Evolutionary conservation across 2,113 vertebrate species (phyloP), one percentile per base, ranked within the genome.

Genomic region (Chaetura pelagica): DNA sequence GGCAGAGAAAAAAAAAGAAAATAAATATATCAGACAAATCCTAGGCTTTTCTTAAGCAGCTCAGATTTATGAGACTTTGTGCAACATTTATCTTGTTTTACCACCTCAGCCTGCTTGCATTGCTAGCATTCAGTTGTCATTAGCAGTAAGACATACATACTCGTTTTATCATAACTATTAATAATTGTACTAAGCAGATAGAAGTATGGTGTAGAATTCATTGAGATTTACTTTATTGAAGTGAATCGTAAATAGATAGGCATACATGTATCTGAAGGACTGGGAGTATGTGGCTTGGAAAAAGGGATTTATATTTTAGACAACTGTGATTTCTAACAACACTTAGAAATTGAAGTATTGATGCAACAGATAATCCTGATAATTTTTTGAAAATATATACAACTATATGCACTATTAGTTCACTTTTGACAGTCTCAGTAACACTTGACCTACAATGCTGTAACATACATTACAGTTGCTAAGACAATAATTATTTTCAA

Each of bases 121-220:
- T 93, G 89, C 80, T 91, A 80, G 32, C 93, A 96, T 89, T 89
- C 90, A 96, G 95, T 95, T 97, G 88, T 92, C 95, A 86, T 94
- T 95, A 97, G 89, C 95, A 97, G 96, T 89, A 93, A 97, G 76
- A 90, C 93, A 84, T 55, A 84, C 6, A 32, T 48, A 44, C 51
- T 90, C 94, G 63, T 97, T 97, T 96, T 76, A 91, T 94, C 18
- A 38, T 23, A 96, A 91, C 69, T 96, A 94, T 78, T 89, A 94
- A 97, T 94, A 97, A 88, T 95, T 95, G 91, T 48, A 32, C 15
- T 95, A 93, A 87, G 76, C 69, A 82, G 58, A 91, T 93, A 48
- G 90, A 97, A 97, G 58, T 90, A 95, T 85, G 92, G 91, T 94
- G 89, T 93, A 96, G 93, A 97, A 96, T 93, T n/a, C n/a, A n/a